Evolutionary conservation across 2,888 invertebrate genomes (phyloP), one percentile per base, ranked within the genome.

Genomic region (Lissocephala sabroskyi): DNA sequence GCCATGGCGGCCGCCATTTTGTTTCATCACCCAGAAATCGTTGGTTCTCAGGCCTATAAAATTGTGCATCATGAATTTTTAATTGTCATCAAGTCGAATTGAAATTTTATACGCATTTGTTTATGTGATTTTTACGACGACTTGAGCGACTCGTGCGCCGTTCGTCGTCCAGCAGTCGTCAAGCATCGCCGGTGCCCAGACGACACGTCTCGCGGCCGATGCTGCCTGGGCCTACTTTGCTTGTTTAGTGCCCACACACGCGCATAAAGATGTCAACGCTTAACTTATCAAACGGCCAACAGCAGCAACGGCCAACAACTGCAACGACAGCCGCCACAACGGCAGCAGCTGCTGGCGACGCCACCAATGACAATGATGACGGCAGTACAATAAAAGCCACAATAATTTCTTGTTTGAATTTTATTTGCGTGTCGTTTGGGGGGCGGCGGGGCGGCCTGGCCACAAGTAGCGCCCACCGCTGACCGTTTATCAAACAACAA

Each of bases 401-500:
- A 64, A 74, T 68, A 66, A 68, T 66, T 74, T 74, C 66, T 59
- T 70, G 56, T 59, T 66, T 53, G 56, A 53, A 52, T 65, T 71
- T 74, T 74, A 71, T 70, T 70, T 70, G 70, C 74, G 66, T 70
- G 67, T 56, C 70, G 70, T 56, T 23, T 23, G n/a, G 18, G n/a
- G n/a, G n/a, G n/a, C n/a, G n/a, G n/a, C n/a, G n/a, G n/a, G n/a
- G n/a, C n/a, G n/a, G n/a, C n/a, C n/a, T n/a, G n/a, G n/a, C n/a
- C n/a, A 65, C 62, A 60, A 62, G 79, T 75, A 77, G 77, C 79
- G 79, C 77, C 79, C 77, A 78, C 79, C 62, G 73, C 56, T 75
- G 65, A 52, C 59, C 62, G 70, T 70, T 77, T 75, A 75, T 79
- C 77, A 75, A 79, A 79, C 67, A 78, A 79, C 77, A 79, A 79